These are phyloP conservation scores for Drosophila sucinea DNA, from an alignment of 1,140 invertebrate species.

Conservation along the genomic window DNA sequence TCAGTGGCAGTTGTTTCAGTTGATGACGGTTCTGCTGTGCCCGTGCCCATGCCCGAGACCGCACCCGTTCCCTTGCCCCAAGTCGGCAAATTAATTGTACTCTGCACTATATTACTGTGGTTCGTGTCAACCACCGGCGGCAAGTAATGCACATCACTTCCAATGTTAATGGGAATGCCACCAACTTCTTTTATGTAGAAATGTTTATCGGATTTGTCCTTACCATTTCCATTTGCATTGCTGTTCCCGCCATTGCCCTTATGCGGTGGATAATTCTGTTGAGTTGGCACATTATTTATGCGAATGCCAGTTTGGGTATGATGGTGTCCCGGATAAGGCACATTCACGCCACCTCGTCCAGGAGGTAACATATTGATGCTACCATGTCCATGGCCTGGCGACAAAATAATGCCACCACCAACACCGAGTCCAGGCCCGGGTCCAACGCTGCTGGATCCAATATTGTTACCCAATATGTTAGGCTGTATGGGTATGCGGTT, in stretches of 20 bases:
- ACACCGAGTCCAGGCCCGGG: slow-evolving; percentile 25
- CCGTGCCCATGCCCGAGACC: slow-evolving; percentile 13
- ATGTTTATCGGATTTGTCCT: slow-evolving; percentile 45
- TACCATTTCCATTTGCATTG: slow-evolving; percentile 56
- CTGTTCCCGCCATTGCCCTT: slow-evolving; percentile 64
- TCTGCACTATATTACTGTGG: slow-evolving; percentile 65
- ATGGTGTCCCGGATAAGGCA: slow-evolving; percentile 67
- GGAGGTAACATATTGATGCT: slow-evolving; percentile 73
- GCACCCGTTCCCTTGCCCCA: slow-evolving; percentile 15
- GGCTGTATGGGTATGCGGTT: slow-evolving; percentile 77
- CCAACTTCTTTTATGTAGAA: slow-evolving; percentile 41
- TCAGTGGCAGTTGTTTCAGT: slow-evolving; percentile 13
- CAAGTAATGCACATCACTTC: slow-evolving; percentile 34
- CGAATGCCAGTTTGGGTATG: slow-evolving; percentile 79
- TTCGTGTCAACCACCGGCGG: slow-evolving; percentile 58
- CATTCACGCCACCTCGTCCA: slow-evolving; percentile 58
- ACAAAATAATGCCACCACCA: slow-evolving; percentile 58
- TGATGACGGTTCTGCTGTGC: slow-evolving; percentile 4
- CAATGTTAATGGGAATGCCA: slow-evolving; percentile 37
- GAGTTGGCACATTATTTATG: slow-evolving; percentile 80
- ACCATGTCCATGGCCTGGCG: slow-evolving; percentile 69
- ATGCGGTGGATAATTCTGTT: slow-evolving; percentile 66
- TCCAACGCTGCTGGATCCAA: slow-evolving; percentile 35
- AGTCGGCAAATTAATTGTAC: slow-evolving; percentile 61
- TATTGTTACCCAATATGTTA: slow-evolving; percentile 65